Evolutionary conservation across 2,113 vertebrate species (phyloP), one percentile per base, ranked within the genome.

Genomic region (Pluvianellus socialis): DNA sequence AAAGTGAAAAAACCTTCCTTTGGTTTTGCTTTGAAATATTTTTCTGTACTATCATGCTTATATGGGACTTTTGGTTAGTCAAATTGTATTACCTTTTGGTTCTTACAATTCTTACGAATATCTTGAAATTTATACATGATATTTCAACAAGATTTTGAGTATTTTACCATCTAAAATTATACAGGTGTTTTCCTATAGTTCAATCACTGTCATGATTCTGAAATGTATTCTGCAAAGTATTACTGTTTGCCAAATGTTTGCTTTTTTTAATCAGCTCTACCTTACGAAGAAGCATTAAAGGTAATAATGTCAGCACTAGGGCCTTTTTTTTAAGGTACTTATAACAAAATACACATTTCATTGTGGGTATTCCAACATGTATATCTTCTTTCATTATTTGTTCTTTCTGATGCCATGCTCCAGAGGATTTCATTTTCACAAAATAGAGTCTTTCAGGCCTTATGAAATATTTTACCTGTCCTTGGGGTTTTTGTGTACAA

Each of bases 1-100:
- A 95, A 97, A 81, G 45, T 93, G 93, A 98, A 88, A 81, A 88
- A 93, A 91, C 88, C 90, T 96, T 96, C 74, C 47, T 93, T 97
- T 71, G 61, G 91, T 94, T 94, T 82, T 93, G 23, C 26, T 94
- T 90, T 65, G 85, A 96, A 97, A 96, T 80, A 84, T 68, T 96
- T 92, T 94, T 91, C 83, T 94, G 95, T 86, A 75, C 76, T 93
- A 33, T 94, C 76, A 80, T 96, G 94, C 92, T 97, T 97, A 73
- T 73, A 59, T 61, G 42, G 9, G 13, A 83, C 61, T 88, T 94
- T 28, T 84, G 21, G 65, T 89, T 92, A 93, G 72, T 90, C 63
- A 65, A 52, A 75, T 80, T 70, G 10, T 61, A 35, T 71, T 77
- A 82, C 70, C 40, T 74, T 84, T 77, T 92, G 76, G 75, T 75